A percentile compares a stretch with the other conserved stretches of the same genome.
Evolutionary conservation across 2,113 vertebrate genomes (phyloP).

Genomic region (Protobothrops mucrosquamatus): DNA sequence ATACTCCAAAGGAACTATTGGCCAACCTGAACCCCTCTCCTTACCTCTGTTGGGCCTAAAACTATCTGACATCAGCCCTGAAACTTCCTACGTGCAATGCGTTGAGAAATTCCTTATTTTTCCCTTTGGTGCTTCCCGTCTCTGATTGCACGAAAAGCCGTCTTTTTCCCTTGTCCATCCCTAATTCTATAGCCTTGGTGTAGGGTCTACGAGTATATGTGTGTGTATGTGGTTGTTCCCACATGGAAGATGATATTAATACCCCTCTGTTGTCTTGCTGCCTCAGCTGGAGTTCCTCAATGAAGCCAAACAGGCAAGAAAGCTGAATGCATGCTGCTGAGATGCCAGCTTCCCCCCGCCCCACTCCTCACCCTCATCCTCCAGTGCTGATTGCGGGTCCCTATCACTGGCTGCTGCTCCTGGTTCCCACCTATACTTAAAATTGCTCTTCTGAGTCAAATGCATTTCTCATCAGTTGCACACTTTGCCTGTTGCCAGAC

Average conservation of each 20-base stretch:
- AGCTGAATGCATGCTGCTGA: background rate
- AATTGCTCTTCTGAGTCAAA: background rate
- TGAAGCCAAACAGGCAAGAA: slow-evolving; percentile 41
- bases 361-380: background rate
- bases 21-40: background rate
- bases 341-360: background rate
- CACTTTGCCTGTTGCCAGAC: background rate
- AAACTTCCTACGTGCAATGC: background rate
- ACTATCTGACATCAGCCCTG: background rate
- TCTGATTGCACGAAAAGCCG: background rate
- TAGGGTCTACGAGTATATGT: background rate
- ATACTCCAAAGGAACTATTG: background rate
- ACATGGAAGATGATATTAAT: background rate
- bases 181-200: background rate
- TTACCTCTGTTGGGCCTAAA: background rate
- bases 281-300: slow-evolving; percentile 69
- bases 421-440: background rate
- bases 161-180: background rate
- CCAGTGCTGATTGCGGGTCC: slow-evolving; percentile 1
- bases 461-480: background rate
- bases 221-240: background rate
- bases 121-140: background rate
- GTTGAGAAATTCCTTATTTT: too few species aligned
- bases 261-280: slow-evolving; percentile 38
- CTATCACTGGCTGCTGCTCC: slow-evolving; percentile 6